Percentiles rank a stretch among this genome's conserved stretches.
phyloP scores from a whole-genome alignment of 2,797 vertebrate species.

The Hyperoplus lanceolatus region DNA sequence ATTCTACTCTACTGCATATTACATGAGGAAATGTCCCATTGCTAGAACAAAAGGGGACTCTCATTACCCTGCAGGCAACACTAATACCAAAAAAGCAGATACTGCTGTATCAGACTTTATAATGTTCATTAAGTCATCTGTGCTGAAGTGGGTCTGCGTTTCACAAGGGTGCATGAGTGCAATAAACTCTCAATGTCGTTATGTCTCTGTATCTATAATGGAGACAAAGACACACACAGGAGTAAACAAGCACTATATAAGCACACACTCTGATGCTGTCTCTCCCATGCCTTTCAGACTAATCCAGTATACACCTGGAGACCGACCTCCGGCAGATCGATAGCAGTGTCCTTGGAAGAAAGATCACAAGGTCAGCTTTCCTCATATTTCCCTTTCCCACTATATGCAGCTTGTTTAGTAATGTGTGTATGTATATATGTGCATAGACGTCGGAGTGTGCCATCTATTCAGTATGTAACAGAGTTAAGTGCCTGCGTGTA shows the following conservation, averaged over 20 bases:
- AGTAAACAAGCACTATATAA: conserved; percentile 23
- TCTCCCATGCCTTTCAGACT: conserved; percentile 38
- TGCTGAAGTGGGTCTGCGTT: conserved; percentile 34
- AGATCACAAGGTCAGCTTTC: conserved; percentile 64
- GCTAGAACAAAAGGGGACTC: conserved; percentile 64
- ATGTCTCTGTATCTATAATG: conserved; percentile 15
- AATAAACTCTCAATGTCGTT: conserved; percentile 4
- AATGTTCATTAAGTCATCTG: conserved; percentile 60
- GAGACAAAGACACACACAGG: conserved; percentile 29
- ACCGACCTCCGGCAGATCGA: conserved; percentile 63
- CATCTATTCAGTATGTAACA: background rate
- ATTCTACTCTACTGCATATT: conserved; percentile 68
- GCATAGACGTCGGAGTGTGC: background rate
- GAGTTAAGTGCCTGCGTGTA: background rate
- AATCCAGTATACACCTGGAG: conserved; percentile 62
- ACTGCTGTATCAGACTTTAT: conserved; percentile 49
- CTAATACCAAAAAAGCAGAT: conserved; percentile 53
- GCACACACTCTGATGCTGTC: conserved; percentile 1
- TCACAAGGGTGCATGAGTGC: conserved; percentile 23
- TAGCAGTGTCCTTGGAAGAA: conserved; percentile 62
- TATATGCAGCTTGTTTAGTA: background rate
- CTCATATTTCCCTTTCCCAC: conserved; percentile 1
- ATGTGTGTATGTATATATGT: conserved; percentile 8
- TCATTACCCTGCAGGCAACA: conserved; percentile 62
- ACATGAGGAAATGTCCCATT: conserved; percentile 66